Percentiles rank a stretch among this genome's conserved stretches.
These are phyloP conservation scores for Bubo scandiacus DNA, from an alignment of 2,113 vertebrate species.

Conservation along the genomic window DNA sequence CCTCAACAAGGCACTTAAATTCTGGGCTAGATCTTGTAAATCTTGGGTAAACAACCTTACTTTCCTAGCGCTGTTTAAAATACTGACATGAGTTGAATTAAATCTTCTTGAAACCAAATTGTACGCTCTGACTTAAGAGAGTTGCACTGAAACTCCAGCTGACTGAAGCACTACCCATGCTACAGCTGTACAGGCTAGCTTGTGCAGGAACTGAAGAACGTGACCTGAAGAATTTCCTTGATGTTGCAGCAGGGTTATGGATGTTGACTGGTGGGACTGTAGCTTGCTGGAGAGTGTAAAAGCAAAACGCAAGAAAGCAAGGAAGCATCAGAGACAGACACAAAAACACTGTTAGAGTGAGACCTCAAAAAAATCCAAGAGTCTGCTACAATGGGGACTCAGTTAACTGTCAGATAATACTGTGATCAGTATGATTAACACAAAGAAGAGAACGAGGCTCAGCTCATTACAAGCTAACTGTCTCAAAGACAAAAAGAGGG, in stretches of 20 bases:
- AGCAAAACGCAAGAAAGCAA: not conserved
- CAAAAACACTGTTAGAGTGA: not conserved
- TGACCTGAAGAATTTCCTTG: not conserved
- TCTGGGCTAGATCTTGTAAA: not conserved
- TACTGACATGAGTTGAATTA: not conserved
- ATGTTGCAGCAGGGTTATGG: not conserved
- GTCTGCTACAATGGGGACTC: not conserved
- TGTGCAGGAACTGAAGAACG: not conserved
- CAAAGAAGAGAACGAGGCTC: not conserved
- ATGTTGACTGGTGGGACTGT: not conserved
- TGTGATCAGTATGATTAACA: not conserved
- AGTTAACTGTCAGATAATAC: not conserved
- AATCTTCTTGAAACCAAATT: not conserved
- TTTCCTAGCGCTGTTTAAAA: not conserved
- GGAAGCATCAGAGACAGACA: not conserved
- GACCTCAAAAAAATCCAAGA: not conserved
- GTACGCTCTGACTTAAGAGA: not conserved
- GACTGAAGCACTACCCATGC: fast-evolving
- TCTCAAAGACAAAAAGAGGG: not conserved
- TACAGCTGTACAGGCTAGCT: not conserved
- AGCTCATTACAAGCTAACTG: not conserved
- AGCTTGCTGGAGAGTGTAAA: not conserved
- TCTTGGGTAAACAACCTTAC: not conserved
- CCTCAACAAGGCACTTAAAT: not conserved
- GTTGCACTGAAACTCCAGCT: not conserved